Base-by-base conservation (phyloP, 2,888 invertebrate species). In the Agrotis ipsilon region DNA sequence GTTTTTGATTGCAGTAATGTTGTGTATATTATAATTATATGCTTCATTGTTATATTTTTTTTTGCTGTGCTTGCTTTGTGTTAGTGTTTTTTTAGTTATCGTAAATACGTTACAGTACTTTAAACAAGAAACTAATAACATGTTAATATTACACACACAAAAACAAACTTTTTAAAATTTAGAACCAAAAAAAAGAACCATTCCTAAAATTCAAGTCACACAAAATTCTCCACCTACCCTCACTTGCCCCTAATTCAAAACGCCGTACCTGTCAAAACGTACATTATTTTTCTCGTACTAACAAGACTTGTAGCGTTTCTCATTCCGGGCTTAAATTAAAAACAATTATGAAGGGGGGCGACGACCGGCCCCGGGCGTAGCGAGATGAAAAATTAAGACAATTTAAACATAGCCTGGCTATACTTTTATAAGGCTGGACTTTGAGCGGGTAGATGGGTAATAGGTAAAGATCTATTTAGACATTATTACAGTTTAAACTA, bases 301-400 rank as follows among this genome's bases (percentile, higher is more conserved):
- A 90, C 90, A 85, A 91, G 88, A 86, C 83, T 87, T 84, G 71
- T 72, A 75, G 70, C 87, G 87, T 87, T 85, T 82, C 88, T 90
- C 92, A 91, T 91, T 92, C 88, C 92, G 88, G 88, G 89, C 90
- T 92, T 92, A 95, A 96, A 95, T 95, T 95, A 96, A 95, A 94
- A 95, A 95, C 95, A 96, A 96, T 95, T 95, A 95, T 92, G 92
- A 90, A 88, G 84, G 89, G 87, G 87, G 84, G 71, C 24, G 68
- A 46, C 64, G 67, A 79, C 81, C 80, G 72, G 82, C 89, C 93
- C 83, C 83, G 86, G 89, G 83, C 88, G 89, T 88, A 79, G 86
- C 76, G 93, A 94, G 90, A 95, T 96, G 96, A 96, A 96, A 96
- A 96, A 95, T 96, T 96, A 96, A 95, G 92, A 95, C 95, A 95